Evolutionary conservation across 2,888 invertebrate genomes (phyloP).

Genomic region (Lepidochitona cinerea): DNA sequence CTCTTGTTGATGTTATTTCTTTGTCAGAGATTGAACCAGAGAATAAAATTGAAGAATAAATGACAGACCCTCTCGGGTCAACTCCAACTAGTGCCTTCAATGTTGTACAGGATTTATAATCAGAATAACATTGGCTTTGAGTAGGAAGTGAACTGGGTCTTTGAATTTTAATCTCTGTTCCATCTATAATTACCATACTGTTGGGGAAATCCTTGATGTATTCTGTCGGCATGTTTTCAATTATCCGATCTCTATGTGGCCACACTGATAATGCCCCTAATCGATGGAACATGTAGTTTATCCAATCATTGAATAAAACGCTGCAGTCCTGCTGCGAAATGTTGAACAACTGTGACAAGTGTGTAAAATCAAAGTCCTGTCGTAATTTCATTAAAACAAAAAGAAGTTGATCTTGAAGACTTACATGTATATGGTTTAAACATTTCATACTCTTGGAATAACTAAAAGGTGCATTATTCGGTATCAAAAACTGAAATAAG

Average conservation of each 20-base stretch:
- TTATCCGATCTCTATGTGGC: slow-evolving; percentile 2
- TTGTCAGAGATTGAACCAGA: slow-evolving; percentile 21
- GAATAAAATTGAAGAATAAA: slow-evolving; percentile 22
- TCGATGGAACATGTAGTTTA: slow-evolving; percentile 10
- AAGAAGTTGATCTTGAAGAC: slow-evolving; percentile 11
- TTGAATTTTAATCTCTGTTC: slow-evolving; percentile 22
- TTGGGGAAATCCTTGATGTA: slow-evolving; percentile 10
- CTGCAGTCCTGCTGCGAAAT: slow-evolving; percentile 7
- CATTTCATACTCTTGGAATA: background rate
- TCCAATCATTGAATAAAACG: slow-evolving; percentile 17
- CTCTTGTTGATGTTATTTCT: slow-evolving; percentile 12
- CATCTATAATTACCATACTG: slow-evolving; percentile 13
- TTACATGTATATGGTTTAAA: background rate
- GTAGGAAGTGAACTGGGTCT: slow-evolving; percentile 13
- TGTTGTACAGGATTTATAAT: slow-evolving; percentile 26
- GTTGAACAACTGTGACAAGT: slow-evolving; percentile 12
- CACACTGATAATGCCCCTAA: background rate
- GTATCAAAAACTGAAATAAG: background rate
- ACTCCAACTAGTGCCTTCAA: slow-evolving; percentile 16
- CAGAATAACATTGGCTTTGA: slow-evolving; percentile 17
- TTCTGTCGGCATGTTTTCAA: slow-evolving; percentile 7
- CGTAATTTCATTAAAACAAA: slow-evolving; percentile 3
- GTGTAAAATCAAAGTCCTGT: slow-evolving; percentile 15
- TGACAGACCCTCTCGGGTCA: slow-evolving; percentile 23
- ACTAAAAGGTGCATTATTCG: background rate